Base-by-base conservation (phyloP, 37 sponge, comb jelly and placozoan genomes). In the Bolinopsis microptera region DNA sequence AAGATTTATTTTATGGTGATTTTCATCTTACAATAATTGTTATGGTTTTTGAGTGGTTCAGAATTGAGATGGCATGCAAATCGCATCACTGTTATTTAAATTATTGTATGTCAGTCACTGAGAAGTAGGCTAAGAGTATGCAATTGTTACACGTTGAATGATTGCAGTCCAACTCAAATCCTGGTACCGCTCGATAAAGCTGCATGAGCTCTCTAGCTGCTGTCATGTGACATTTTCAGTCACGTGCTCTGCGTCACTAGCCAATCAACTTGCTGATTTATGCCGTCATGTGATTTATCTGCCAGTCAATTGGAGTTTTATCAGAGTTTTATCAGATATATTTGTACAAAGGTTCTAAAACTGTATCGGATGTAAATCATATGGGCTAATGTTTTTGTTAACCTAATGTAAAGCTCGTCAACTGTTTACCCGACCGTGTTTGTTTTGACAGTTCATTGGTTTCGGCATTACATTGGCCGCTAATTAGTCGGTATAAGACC, bases 141-240 rank as follows among this genome's bases (percentile, higher is more conserved):
- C 61, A 48, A 48, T 48, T 48, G 61, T 48, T 48, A 48, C 61
- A 48, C 61, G 61, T 48, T 48, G 61, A 48, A 48, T 5, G 5
- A 8, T 77, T 77, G 35, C 34, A 77, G 80, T 77, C 5, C 80
- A 1, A 77, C 33, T 77, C 21, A 77, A 77, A 77, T 35, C 80
- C 80, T 77, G 80, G 80, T 77, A 77, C 80, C 32, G 36, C 28
- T 22, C 26, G 30, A 70, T 70, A 70, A 28, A 70, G 74, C 25
- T 70, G 28, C 74, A 22, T 70, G 28, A 24, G 30, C 74, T 24
- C 74, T 28, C 74, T 70, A 9, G 74, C 2, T 77, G 80, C 80
- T 77, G 80, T 16, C 32, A 21, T 34, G 80, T 35, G 18, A 32
- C 80, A 77, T 22, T 35, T 34, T 1, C 21, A 16, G 80, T 77